phyloP scores from a whole-genome alignment of 2,113 vertebrate genomes.

The Sinocyclocheilus rhinocerous region DNA sequence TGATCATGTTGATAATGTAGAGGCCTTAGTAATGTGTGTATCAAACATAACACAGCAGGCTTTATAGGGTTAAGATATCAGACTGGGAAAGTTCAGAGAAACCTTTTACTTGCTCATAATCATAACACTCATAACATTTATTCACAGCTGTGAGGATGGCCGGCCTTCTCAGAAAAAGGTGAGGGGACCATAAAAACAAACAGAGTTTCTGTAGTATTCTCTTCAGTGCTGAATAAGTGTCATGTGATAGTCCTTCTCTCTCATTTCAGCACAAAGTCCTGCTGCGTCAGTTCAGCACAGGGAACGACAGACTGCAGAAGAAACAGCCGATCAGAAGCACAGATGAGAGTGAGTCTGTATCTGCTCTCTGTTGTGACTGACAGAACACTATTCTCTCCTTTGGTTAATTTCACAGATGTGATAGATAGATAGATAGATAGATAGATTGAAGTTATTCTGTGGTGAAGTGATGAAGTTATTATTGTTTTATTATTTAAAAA shows the following conservation, averaged over 20 bases:
- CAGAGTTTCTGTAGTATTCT: neutral
- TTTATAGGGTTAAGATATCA: too few relatives aligned
- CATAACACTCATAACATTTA: neutral
- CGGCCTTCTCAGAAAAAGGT: constrained; percentile 87
- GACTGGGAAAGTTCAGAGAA: neutral
- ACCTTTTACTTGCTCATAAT: neutral
- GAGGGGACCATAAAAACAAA: neutral
- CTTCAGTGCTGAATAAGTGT: neutral
- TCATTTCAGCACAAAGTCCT: constrained; percentile 89
- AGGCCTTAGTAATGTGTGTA: too few relatives aligned
- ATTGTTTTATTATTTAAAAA: neutral
- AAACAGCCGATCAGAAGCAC: constrained; percentile 87
- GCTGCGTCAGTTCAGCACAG: constrained; percentile 82
- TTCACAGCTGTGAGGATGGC: constrained; percentile 85
- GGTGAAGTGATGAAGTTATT: neutral
- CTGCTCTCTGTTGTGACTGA: neutral
- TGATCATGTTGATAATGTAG: too few relatives aligned
- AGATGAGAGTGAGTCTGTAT: constrained; percentile 86
- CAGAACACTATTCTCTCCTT: too few relatives aligned
- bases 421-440: neutral
- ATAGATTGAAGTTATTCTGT: too few relatives aligned
- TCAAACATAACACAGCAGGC: too few relatives aligned
- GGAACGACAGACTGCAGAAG: constrained; percentile 90
- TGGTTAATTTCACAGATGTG: too few relatives aligned
- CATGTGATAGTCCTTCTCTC: constrained; percentile 1